These are phyloP conservation scores for Drosophila navojoa DNA, from an alignment of 1,140 invertebrate species.

Conservation along the genomic window DNA sequence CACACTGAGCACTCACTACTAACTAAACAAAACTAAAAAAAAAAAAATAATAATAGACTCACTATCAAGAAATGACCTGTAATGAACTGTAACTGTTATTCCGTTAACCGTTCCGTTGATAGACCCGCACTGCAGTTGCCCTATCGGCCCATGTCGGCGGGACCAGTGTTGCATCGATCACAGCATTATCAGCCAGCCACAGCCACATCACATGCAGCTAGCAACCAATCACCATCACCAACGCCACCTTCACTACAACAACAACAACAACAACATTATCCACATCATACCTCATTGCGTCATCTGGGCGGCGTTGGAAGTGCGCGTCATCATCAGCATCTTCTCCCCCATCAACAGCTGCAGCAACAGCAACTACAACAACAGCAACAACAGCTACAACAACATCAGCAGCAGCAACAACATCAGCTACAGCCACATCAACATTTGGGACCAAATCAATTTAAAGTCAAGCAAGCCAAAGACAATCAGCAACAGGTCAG, in stretches of 20 bases:
- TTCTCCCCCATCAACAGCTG: too few relatives aligned
- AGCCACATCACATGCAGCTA: slow-evolving; percentile 50
- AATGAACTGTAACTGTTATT: slow-evolving; percentile 37
- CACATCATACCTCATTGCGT: slow-evolving; percentile 79
- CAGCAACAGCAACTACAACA: too few relatives aligned
- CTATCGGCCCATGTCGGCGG: slow-evolving; percentile 83
- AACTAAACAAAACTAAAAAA: neutral
- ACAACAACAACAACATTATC: slow-evolving; percentile 63
- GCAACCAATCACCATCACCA: slow-evolving; percentile 51
- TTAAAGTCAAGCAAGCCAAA: slow-evolving; percentile 66
- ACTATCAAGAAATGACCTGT: slow-evolving; percentile 42
- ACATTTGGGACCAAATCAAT: slow-evolving; percentile 72
- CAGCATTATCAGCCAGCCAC: slow-evolving; percentile 69
- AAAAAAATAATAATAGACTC: too few relatives aligned
- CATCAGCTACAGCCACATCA: slow-evolving; percentile 37
- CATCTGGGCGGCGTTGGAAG: slow-evolving; percentile 71
- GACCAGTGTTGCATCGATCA: slow-evolving; percentile 82
- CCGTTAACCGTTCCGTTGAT: slow-evolving; percentile 31
- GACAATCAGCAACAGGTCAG: slow-evolving; percentile 83
- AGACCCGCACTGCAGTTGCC: slow-evolving; percentile 81
- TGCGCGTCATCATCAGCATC: slow-evolving; percentile 55
- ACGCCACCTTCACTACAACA: slow-evolving; percentile 10
- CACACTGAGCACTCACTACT: slow-evolving; percentile 25
- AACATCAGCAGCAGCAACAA: too few relatives aligned
- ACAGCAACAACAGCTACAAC: slow-evolving; percentile 15